Conservation (phyloP, 2,888 invertebrate species). For the Thalpophila matura region DNA sequence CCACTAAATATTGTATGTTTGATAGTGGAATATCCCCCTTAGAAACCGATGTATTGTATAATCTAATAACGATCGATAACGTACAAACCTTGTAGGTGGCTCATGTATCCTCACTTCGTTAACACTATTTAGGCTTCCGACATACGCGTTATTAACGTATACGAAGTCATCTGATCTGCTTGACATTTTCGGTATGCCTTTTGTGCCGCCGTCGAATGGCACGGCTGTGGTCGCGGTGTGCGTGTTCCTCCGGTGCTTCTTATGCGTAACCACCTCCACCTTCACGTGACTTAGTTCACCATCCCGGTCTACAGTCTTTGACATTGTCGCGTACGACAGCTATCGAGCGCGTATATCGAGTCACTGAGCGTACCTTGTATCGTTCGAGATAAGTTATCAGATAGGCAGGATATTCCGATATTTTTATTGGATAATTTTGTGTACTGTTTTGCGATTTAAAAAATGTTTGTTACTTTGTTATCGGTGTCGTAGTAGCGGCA, state of each 20-base stretch:
- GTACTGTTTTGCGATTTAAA: conserved; percentile 41
- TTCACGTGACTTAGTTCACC: conserved; percentile 15
- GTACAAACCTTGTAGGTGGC: conserved; percentile 74
- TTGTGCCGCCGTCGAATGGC: conserved; percentile 39
- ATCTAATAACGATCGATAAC: conserved; percentile 6
- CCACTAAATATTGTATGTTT: no score
- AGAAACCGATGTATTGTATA: no score
- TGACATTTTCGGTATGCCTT: conserved; percentile 18
- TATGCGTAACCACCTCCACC: conserved; percentile 26
- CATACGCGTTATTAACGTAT: conserved; percentile 81
- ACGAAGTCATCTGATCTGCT: conserved; percentile 72
- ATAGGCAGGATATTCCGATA: conserved; percentile 43
- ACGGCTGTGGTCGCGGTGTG: neutral
- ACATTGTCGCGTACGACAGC: conserved; percentile 45
- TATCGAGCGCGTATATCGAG: conserved; percentile 43
- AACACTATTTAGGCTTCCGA: conserved; percentile 77
- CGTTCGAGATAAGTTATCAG: conserved; percentile 53
- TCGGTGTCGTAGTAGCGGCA: neutral
- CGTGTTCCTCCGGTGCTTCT: conserved; percentile 31
- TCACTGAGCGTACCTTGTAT: conserved; percentile 51
- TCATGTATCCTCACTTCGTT: conserved; percentile 56
- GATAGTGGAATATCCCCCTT: no score
- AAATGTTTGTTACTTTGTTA: conserved; percentile 22
- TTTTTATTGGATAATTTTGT: conserved; percentile 47
- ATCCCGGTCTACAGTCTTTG: conserved; percentile 21